phyloP scores from a whole-genome alignment of 1,140 invertebrate species.

The Hyles vespertilio region DNA sequence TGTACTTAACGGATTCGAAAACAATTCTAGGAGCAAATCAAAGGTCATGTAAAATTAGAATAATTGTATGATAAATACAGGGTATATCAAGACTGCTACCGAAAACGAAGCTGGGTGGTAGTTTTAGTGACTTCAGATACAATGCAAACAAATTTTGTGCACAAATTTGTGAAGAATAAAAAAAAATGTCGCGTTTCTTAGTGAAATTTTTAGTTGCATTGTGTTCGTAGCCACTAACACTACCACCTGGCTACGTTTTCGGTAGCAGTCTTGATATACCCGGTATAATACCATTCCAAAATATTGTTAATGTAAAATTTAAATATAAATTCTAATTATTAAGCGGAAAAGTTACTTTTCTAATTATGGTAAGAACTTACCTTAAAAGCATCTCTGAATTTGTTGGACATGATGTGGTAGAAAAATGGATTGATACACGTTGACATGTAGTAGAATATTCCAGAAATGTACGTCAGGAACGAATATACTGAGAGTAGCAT shows the following conservation, averaged over 20 bases:
- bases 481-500: slow-evolving; percentile 77
- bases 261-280: no score
- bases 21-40: no score
- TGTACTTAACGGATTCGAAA: no score
- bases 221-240: no score
- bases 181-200: background rate
- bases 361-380: slow-evolving; percentile 55
- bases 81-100: no score
- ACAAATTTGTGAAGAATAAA: no score
- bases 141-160: no score
- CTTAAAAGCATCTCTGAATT: slow-evolving; percentile 90
- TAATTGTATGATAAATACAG: no score
- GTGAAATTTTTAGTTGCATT: background rate
- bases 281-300: background rate
- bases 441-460: slow-evolving; percentile 84
- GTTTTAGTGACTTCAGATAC: no score
- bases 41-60: no score
- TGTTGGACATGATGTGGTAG: slow-evolving; percentile 92
- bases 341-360: background rate
- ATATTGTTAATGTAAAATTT: background rate
- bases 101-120: no score
- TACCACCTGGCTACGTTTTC: no score
- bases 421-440: slow-evolving; percentile 89
- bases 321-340: background rate
- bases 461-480: slow-evolving; percentile 81